These are phyloP conservation scores for Pseudomyrmex dendroicus DNA, from an alignment of 1,140 invertebrate genomes.

Conservation along the genomic window DNA sequence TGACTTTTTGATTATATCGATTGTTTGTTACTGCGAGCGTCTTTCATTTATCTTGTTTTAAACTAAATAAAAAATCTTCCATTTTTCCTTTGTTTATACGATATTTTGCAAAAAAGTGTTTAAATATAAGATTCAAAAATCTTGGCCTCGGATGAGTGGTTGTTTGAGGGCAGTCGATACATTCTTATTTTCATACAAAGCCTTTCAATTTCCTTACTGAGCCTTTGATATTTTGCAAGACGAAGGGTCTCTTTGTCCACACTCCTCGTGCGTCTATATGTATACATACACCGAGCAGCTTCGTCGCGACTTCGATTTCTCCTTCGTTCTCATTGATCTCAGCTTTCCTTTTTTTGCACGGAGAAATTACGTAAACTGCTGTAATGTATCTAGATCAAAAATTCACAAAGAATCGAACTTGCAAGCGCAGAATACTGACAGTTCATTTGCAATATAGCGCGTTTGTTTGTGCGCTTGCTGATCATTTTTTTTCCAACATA, in stretches of 20 bases:
- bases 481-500: not conserved
- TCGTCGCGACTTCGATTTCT: conserved; percentile 40
- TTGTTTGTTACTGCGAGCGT: too few relatives aligned
- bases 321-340: conserved; percentile 33
- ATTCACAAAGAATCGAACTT: conserved; percentile 23
- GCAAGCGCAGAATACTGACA: not conserved
- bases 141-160: conserved; percentile 62
- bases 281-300: not conserved
- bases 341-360: conserved; percentile 28
- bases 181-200: conserved; percentile 81
- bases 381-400: conserved; percentile 17
- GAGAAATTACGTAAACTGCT: conserved; percentile 58
- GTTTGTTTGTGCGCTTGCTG: not conserved
- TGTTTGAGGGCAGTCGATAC: conserved; percentile 74
- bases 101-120: conserved; percentile 42
- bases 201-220: conserved; percentile 79
- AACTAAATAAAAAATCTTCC: conserved; percentile 26
- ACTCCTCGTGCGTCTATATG: conserved; percentile 1
- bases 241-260: conserved; percentile 62
- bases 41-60: too few relatives aligned
- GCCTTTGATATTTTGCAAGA: conserved; percentile 78
- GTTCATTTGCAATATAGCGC: not conserved
- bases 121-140: conserved; percentile 68
- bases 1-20: too few relatives aligned
- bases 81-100: not conserved